These are phyloP conservation scores for Lysiphlebus fabarum DNA, from an alignment of 1,140 invertebrate species.

Conservation along the genomic window DNA sequence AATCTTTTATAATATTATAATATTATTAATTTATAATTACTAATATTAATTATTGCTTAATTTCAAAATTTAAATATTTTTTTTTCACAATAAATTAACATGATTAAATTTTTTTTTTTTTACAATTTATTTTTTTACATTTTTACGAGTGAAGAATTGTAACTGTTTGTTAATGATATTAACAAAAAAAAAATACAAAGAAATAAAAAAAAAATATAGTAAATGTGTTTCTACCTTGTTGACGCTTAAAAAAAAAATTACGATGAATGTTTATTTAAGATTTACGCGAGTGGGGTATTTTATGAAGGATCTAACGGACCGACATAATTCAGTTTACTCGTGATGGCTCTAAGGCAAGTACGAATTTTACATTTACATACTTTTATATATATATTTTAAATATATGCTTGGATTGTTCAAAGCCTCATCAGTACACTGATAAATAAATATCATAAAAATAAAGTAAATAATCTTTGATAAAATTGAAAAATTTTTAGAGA, in stretches of 20 bases:
- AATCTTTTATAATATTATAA: too few relatives aligned
- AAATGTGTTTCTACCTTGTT: constrained; percentile 24
- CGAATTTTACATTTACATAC: constrained; percentile 19
- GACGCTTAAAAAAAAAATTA: constrained; percentile 17
- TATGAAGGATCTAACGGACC: constrained; percentile 26
- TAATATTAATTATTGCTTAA: too few relatives aligned
- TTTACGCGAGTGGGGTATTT: neutral
- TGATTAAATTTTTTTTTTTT: too few relatives aligned
- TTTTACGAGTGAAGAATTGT: too few relatives aligned
- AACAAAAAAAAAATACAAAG: too few relatives aligned
- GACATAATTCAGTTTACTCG: constrained; percentile 30
- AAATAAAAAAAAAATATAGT: constrained; percentile 5
- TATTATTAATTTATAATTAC: too few relatives aligned
- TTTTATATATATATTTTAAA: constrained; percentile 1
- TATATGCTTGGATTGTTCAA: constrained; percentile 3
- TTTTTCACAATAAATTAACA: too few relatives aligned
- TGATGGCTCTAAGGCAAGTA: constrained; percentile 6
- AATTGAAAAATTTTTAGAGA: too few relatives aligned
- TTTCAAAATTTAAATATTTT: too few relatives aligned
- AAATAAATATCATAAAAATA: neutral
- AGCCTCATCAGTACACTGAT: constrained; percentile 8
- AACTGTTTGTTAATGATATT: too few relatives aligned
- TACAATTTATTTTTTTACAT: too few relatives aligned
- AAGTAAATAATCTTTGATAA: too few relatives aligned
- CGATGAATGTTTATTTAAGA: constrained; percentile 26